Percentiles rank a stretch among this genome's conserved stretches.
Evolutionary conservation across 2,888 invertebrate genomes (phyloP).

Genomic region (Harmothoe impar): DNA sequence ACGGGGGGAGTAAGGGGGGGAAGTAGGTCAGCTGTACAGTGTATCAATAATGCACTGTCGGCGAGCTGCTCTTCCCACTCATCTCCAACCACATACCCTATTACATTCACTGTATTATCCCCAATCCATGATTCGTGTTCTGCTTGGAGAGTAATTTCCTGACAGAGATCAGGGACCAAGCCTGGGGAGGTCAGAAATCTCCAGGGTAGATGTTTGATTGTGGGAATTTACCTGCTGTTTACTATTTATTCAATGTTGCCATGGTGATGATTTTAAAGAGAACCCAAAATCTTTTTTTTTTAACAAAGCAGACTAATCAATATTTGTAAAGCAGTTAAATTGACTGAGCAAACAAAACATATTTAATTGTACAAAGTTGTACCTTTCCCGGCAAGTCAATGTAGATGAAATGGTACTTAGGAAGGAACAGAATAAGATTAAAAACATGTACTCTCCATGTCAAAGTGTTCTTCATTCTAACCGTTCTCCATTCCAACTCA

Average conservation of each 20-base stretch:
- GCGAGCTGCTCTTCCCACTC: background rate
- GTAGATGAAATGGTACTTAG: too few species aligned
- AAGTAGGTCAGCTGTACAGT: constrained; percentile 26
- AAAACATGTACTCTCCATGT: too few species aligned
- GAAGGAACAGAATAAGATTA: too few species aligned
- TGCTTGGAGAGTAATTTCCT: constrained; percentile 12
- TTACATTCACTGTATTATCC: background rate
- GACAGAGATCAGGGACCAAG: background rate
- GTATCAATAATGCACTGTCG: constrained; percentile 47
- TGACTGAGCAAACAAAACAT: too few species aligned
- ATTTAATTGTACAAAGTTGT: too few species aligned
- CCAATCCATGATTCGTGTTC: background rate
- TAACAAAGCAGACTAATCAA: too few species aligned
- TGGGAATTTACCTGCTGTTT: background rate
- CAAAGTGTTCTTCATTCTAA: too few species aligned
- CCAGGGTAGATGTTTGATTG: background rate
- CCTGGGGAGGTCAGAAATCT: background rate
- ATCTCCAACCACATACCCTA: background rate
- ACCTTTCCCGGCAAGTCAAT: too few species aligned
- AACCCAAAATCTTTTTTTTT: background rate
- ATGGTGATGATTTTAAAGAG: background rate
- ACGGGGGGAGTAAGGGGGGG: too few species aligned
- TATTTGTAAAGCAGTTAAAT: too few species aligned
- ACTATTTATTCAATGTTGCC: background rate
- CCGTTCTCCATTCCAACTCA: too few species aligned